phyloP scores from a whole-genome alignment of 2,888 invertebrate species.

The Dugesia japonica region DNA sequence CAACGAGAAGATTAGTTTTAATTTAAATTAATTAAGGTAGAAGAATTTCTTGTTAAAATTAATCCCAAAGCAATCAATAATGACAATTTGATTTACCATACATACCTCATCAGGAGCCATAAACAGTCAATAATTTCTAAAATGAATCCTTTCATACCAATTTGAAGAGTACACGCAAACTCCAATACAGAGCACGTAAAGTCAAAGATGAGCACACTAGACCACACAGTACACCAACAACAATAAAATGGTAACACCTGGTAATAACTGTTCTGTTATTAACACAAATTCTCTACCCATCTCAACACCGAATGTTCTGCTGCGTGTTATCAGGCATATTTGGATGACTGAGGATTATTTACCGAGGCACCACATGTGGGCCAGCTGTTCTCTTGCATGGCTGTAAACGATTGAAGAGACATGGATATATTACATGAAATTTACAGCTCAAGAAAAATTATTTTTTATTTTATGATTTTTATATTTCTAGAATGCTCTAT shows the following conservation, averaged over 20 bases:
- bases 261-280: constrained; percentile 5
- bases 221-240: background rate
- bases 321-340: constrained; percentile 12
- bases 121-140: constrained; percentile 2
- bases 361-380: background rate
- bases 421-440: background rate
- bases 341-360: constrained; percentile 14
- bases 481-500: no score
- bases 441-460: background rate
- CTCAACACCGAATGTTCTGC: background rate
- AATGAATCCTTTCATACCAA: background rate
- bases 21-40: background rate
- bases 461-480: background rate
- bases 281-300: constrained; percentile 10
- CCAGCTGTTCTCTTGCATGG: constrained; percentile 2
- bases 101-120: constrained; percentile 16
- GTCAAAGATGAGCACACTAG: constrained; percentile 9
- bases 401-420: background rate
- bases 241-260: constrained; percentile 15
- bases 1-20: no score
- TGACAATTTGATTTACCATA: background rate
- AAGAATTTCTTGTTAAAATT: background rate
- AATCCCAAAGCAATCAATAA: background rate
- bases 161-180: constrained; percentile 4
- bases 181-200: background rate